phyloP scores from a whole-genome alignment of 2,888 invertebrate genomes.

The Lithophane leautieri region DNA sequence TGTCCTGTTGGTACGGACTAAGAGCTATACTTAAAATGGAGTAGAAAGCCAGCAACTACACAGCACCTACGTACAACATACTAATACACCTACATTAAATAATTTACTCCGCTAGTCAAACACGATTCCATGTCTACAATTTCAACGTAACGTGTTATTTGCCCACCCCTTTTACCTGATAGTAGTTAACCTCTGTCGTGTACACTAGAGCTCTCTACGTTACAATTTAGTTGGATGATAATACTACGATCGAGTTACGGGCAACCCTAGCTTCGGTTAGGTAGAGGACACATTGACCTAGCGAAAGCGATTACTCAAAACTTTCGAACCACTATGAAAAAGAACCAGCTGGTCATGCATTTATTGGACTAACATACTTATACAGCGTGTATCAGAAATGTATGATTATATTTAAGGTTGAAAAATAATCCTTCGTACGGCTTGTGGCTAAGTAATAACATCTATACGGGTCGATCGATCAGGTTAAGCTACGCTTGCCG shows the following conservation, averaged over 20 bases:
- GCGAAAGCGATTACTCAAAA: slow-evolving; percentile 15
- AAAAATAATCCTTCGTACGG: no score
- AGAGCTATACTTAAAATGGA: slow-evolving; percentile 1
- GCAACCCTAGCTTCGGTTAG: slow-evolving; percentile 77
- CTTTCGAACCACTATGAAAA: not conserved
- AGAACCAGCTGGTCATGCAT: no score
- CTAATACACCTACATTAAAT: slow-evolving; percentile 31
- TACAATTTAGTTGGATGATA: slow-evolving; percentile 85
- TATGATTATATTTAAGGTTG: no score
- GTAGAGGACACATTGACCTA: slow-evolving; percentile 35
- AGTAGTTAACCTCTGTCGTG: slow-evolving; percentile 81
- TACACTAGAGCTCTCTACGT: slow-evolving; percentile 73
- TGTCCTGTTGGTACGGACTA: not conserved
- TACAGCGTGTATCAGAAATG: no score
- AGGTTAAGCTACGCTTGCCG: no score
- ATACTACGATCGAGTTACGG: slow-evolving; percentile 83
- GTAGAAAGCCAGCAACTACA: slow-evolving; percentile 30
- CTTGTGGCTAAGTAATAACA: no score
- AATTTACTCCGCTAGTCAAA: slow-evolving; percentile 52
- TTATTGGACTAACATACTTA: no score
- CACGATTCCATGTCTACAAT: slow-evolving; percentile 59
- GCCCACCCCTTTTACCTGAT: slow-evolving; percentile 68
- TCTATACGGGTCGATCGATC: no score
- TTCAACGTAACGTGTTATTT: slow-evolving; percentile 63
- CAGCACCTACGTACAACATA: slow-evolving; percentile 14